phyloP scores from a whole-genome alignment of 2,888 invertebrate species.

The Alcis repandata region DNA sequence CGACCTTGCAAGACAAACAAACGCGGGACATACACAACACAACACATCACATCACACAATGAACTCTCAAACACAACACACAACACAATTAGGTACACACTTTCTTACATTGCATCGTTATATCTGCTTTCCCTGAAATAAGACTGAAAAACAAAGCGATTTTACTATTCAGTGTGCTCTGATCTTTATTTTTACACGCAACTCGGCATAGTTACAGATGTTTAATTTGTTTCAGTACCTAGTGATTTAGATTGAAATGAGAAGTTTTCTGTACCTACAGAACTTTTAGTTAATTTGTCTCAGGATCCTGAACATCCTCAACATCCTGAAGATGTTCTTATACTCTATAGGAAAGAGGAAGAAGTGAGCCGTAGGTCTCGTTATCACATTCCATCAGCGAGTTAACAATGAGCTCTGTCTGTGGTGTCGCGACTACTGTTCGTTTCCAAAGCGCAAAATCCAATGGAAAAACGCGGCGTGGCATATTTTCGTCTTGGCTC shows the following conservation, averaged over 20 bases:
- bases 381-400: conserved; percentile 69
- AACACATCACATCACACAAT: conserved; percentile 56
- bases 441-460: conserved; percentile 84
- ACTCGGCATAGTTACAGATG: conserved; percentile 50
- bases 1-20: conserved; percentile 80
- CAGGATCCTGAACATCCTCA: too few relatives aligned
- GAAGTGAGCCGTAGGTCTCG: conserved; percentile 39
- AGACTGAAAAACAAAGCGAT: conserved; percentile 37
- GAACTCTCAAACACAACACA: conserved; percentile 54
- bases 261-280: conserved; percentile 20
- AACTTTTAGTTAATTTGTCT: too few relatives aligned
- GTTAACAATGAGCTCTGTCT: conserved; percentile 72
- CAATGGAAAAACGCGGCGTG: conserved; percentile 86
- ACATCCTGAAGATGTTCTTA: neutral
- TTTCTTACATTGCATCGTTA: conserved; percentile 54
- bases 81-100: conserved; percentile 68
- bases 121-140: conserved; percentile 37
- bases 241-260: conserved; percentile 34
- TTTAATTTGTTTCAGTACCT: conserved; percentile 35
- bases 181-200: conserved; percentile 53
- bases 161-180: conserved; percentile 49
- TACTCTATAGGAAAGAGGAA: conserved; percentile 44
- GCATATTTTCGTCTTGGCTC: conserved; percentile 87
- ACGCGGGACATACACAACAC: conserved; percentile 55
- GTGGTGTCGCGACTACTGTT: conserved; percentile 72